Conservation (phyloP, 2,797 vertebrate genomes). For the Cynopterus sphinx region DNA sequence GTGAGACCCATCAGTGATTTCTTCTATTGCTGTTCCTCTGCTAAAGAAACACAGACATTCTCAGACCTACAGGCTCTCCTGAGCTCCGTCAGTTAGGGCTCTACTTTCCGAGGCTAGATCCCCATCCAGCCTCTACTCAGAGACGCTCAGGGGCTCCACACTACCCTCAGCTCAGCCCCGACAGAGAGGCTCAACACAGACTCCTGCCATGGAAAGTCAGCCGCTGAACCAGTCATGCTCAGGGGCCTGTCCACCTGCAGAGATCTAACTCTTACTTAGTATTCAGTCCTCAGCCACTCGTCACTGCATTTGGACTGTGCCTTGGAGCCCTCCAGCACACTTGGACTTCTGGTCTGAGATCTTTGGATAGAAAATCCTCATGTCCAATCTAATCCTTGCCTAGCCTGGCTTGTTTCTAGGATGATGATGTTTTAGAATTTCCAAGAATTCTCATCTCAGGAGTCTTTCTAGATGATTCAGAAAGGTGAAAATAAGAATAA, state of each 20-base stretch:
- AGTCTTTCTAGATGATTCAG: too few species aligned
- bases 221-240: neutral
- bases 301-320: neutral
- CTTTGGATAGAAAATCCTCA: too few species aligned
- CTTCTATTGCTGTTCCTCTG: too few species aligned
- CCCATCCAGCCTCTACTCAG: too few species aligned
- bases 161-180: neutral
- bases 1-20: too few species aligned
- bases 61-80: neutral
- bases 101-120: neutral
- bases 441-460: too few species aligned
- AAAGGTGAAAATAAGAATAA: too few species aligned
- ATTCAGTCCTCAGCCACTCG: accelerated
- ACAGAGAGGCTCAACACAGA: neutral
- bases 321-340: neutral
- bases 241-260: neutral
- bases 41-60: too few species aligned
- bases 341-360: too few species aligned
- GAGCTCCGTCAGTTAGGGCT: neutral
- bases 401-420: too few species aligned
- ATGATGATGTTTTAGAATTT: too few species aligned
- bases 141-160: neutral
- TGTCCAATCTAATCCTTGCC: too few species aligned
- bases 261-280: neutral
- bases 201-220: accelerated